These are phyloP conservation scores for Agrotis ipsilon DNA, from an alignment of 2,888 invertebrate species.

Conservation along the genomic window DNA sequence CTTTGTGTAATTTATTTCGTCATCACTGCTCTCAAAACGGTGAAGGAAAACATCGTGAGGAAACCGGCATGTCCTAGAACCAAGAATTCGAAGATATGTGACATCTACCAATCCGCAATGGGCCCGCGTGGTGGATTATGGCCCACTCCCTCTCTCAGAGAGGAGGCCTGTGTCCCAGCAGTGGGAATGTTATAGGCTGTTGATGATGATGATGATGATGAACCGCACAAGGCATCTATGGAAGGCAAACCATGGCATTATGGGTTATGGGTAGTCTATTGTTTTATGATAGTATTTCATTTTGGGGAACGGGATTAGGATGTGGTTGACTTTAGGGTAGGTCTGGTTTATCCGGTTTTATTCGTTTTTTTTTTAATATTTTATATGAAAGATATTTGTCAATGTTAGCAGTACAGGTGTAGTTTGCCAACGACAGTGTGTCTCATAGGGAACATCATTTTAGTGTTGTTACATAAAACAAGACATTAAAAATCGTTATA, in stretches of 20 bases:
- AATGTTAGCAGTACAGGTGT: background rate
- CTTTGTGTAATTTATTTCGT: too few species aligned
- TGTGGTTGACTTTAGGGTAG: constrained; percentile 28
- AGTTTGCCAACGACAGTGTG: background rate
- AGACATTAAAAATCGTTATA: background rate
- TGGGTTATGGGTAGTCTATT: constrained; percentile 56
- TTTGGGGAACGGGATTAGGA: constrained; percentile 38
- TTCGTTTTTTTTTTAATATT: background rate
- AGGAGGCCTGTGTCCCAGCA: too few species aligned
- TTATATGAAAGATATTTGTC: too few species aligned
- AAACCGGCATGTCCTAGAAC: too few species aligned
- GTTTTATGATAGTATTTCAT: constrained; percentile 62
- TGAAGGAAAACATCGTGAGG: too few species aligned
- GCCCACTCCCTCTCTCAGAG: too few species aligned
- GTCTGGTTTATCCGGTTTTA: constrained; percentile 15
- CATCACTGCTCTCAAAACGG: too few species aligned
- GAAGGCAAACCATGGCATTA: constrained; percentile 61
- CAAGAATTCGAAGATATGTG: too few species aligned
- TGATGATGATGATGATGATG: too few species aligned
- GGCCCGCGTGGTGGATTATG: too few species aligned
- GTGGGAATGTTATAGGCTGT: too few species aligned
- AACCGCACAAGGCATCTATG: constrained; percentile 55
- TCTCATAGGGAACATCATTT: background rate
- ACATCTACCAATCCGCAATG: too few species aligned
- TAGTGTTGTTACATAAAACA: background rate